Evolutionary conservation across 2,888 invertebrate species (phyloP).

Genomic region (Theretra japonica): DNA sequence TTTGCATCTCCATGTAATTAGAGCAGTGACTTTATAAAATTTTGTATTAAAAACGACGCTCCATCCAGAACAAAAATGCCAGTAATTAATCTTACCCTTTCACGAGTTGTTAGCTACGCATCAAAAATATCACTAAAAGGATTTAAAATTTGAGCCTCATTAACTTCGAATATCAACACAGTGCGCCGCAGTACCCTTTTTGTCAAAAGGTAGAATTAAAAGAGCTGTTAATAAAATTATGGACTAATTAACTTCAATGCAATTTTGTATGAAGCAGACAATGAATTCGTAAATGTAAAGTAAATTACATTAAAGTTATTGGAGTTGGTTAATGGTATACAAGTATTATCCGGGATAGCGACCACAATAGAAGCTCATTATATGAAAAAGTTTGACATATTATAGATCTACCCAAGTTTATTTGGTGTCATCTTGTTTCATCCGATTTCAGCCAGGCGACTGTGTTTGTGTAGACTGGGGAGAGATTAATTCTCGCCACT

Average conservation of each 20-base stretch:
- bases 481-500: too few species aligned
- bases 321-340: too few species aligned
- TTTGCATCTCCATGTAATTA: not conserved
- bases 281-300: too few species aligned
- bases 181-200: not conserved
- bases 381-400: too few species aligned
- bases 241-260: not conserved
- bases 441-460: too few species aligned
- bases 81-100: slow-evolving; percentile 83
- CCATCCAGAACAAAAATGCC: slow-evolving; percentile 62
- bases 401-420: too few species aligned
- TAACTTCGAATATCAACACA: slow-evolving; percentile 55
- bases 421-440: too few species aligned
- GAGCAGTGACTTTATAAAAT: not conserved
- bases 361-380: too few species aligned
- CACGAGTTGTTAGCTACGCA: slow-evolving; percentile 74
- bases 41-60: not conserved
- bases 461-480: too few species aligned
- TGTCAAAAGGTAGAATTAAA: slow-evolving; percentile 10
- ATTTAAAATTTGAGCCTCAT: slow-evolving; percentile 34
- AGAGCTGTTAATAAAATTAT: not conserved
- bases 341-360: too few species aligned
- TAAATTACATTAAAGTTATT: too few species aligned
- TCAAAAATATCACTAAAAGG: slow-evolving; percentile 38
- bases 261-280: too few species aligned